phyloP scores from a whole-genome alignment of 2,797 vertebrate species.

The Anisognathus igniventris region DNA sequence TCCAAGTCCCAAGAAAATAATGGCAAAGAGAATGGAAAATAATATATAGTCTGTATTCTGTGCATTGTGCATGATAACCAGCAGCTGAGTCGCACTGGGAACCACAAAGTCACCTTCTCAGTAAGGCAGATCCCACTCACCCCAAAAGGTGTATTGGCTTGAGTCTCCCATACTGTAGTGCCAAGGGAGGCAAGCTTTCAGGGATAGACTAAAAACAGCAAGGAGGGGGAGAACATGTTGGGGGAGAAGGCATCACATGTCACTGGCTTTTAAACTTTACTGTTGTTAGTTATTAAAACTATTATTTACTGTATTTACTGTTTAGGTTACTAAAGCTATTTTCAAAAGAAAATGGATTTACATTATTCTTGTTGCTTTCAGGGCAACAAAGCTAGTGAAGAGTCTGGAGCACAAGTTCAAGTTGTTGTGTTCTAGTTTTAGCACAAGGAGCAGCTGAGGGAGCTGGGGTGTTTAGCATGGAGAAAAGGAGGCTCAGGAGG shows the following conservation, averaged over 20 bases:
- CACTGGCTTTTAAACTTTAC: not conserved
- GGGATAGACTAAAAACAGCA: not conserved
- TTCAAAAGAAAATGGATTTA: not conserved
- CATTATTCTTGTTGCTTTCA: not conserved
- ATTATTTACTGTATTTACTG: too few relatives aligned
- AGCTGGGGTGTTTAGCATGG: not conserved
- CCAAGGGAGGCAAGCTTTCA: not conserved
- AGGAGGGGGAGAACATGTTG: not conserved
- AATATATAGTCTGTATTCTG: not conserved
- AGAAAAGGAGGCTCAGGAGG: not conserved
- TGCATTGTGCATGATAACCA: not conserved
- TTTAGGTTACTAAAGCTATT: not conserved
- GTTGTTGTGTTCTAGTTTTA: not conserved
- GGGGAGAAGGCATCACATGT: not conserved
- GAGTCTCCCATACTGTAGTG: not conserved
- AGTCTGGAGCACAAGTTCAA: not conserved
- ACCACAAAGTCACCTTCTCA: not conserved
- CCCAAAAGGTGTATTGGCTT: too few relatives aligned
- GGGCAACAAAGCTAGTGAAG: not conserved
- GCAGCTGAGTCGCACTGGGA: rapidly evolving
- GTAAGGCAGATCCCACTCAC: not conserved
- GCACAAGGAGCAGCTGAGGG: not conserved
- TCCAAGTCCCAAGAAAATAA: not conserved
- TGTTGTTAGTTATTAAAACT: not conserved
- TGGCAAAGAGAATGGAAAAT: not conserved